Evolutionary conservation across 2,888 invertebrate genomes (phyloP).

Genomic region (Drosophila cyrtoloma): DNA sequence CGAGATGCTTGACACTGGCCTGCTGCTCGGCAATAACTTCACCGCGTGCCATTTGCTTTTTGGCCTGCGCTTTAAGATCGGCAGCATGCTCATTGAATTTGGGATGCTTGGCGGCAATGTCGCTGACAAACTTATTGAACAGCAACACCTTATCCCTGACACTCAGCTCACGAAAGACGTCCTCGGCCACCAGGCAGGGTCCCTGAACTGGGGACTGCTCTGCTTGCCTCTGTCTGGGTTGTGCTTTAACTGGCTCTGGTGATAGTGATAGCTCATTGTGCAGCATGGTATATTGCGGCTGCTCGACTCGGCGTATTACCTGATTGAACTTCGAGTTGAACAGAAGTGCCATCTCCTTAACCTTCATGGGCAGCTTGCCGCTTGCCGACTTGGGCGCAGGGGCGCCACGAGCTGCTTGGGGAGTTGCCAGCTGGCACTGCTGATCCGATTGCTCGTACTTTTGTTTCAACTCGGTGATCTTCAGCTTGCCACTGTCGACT

Average conservation of each 20-base stretch:
- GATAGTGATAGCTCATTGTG: slow-evolving; percentile 69
- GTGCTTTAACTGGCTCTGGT: slow-evolving; percentile 45
- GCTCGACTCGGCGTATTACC: slow-evolving; percentile 64
- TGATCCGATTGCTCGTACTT: slow-evolving; percentile 66
- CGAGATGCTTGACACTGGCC: slow-evolving; percentile 72
- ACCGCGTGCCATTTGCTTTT: slow-evolving; percentile 65
- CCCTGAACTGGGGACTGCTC: background rate
- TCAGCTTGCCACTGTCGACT: slow-evolving; percentile 31
- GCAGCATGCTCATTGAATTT: slow-evolving; percentile 73
- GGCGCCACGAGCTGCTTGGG: slow-evolving; percentile 37
- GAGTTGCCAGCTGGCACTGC: slow-evolving; percentile 10
- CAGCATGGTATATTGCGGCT: slow-evolving; percentile 55
- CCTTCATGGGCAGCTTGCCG: slow-evolving; percentile 64
- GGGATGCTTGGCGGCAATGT: slow-evolving; percentile 77
- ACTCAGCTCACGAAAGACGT: slow-evolving; percentile 78
- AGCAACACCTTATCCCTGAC: slow-evolving; percentile 83
- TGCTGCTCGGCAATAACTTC: slow-evolving; percentile 75
- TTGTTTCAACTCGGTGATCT: slow-evolving; percentile 73
- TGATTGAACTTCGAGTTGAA: slow-evolving; percentile 80
- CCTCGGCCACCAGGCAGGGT: slow-evolving; percentile 79
- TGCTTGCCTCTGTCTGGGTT: background rate
- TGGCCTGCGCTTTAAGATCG: slow-evolving; percentile 61
- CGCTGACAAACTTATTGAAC: slow-evolving; percentile 80
- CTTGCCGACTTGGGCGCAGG: background rate
- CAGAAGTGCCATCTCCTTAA: slow-evolving; percentile 81